Evolutionary conservation across 92 coral and sea anemone species (phyloP).

Genomic region (Galaxea fascicularis): DNA sequence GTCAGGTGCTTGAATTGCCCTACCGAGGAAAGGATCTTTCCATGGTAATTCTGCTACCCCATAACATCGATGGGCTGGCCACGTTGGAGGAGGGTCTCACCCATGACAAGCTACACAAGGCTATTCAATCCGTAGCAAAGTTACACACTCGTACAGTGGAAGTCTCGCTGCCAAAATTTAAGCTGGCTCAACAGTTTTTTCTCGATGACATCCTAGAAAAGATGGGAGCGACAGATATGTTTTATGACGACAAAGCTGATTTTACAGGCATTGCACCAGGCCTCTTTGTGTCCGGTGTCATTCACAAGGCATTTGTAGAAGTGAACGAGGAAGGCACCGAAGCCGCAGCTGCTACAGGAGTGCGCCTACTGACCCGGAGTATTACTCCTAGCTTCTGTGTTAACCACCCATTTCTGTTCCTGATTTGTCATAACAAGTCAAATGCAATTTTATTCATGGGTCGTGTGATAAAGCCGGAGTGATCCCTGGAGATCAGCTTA

Average conservation of each 20-base stretch:
- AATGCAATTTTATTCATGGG: constrained; percentile 82
- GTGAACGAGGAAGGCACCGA: constrained; percentile 95
- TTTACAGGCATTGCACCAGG: constrained; percentile 72
- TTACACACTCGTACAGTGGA: constrained; percentile 56
- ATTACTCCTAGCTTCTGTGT: constrained; percentile 64
- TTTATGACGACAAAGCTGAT: constrained; percentile 70
- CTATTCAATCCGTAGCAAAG: constrained; percentile 39
- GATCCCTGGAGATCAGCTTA: background rate
- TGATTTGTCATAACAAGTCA: constrained; percentile 74
- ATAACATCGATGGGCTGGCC: constrained; percentile 73
- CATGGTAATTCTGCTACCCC: constrained; percentile 84
- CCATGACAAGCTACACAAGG: constrained; percentile 50
- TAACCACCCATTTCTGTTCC: constrained; percentile 89
- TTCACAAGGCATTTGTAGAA: constrained; percentile 96
- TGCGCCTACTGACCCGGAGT: constrained; percentile 45
- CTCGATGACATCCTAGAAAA: constrained; percentile 59
- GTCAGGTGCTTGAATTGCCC: constrained; percentile 82
- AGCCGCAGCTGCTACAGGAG: constrained; percentile 92
- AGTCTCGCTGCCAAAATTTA: constrained; percentile 88
- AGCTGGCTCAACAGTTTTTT: constrained; percentile 69
- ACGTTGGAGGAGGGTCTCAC: constrained; percentile 75
- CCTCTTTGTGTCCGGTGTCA: constrained; percentile 75
- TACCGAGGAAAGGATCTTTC: constrained; percentile 75
- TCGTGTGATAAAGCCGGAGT: constrained; percentile 73
- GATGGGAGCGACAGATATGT: constrained; percentile 85